Conservation (phyloP, 2,113 vertebrate species). For the Daphoenositta chrysoptera region DNA sequence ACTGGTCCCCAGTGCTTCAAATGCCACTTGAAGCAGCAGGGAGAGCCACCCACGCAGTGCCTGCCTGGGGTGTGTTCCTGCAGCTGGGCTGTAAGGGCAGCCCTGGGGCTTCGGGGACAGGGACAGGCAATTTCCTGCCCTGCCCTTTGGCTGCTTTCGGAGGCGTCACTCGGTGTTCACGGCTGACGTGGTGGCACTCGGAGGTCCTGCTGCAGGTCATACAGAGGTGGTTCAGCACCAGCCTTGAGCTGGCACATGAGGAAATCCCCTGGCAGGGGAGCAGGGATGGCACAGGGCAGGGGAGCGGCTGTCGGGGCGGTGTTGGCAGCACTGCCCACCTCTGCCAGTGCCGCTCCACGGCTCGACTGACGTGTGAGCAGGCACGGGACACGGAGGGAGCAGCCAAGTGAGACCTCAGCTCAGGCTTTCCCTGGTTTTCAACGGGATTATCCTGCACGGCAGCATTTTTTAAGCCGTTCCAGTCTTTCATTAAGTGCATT, state of each 20-base stretch:
- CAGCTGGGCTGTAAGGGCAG: not conserved
- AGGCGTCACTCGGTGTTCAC: rapidly evolving
- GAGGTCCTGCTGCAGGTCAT: not conserved
- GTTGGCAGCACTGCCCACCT: not conserved
- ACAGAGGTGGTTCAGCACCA: not conserved
- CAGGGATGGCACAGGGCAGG: rapidly evolving
- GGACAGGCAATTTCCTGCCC: not conserved
- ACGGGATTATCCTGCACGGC: not conserved
- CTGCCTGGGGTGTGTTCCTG: rapidly evolving
- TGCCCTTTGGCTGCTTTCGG: not conserved
- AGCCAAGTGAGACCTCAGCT: not conserved
- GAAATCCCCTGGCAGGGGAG: not conserved
- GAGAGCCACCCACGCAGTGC: not conserved
- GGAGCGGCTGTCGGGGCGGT: rapidly evolving
- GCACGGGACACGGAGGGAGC: rapidly evolving
- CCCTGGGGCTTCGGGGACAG: not conserved
- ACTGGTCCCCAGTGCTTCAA: not conserved
- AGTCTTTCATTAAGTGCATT: not conserved
- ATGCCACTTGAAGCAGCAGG: not conserved
- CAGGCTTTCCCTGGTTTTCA: not conserved
- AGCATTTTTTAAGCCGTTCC: not conserved
- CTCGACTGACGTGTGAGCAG: rapidly evolving
- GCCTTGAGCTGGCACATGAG: not conserved
- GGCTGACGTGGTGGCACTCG: rapidly evolving
- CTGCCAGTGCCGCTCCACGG: rapidly evolving